Evolutionary conservation across 2,888 invertebrate genomes (phyloP).

Genomic region (Chironomus riparius): DNA sequence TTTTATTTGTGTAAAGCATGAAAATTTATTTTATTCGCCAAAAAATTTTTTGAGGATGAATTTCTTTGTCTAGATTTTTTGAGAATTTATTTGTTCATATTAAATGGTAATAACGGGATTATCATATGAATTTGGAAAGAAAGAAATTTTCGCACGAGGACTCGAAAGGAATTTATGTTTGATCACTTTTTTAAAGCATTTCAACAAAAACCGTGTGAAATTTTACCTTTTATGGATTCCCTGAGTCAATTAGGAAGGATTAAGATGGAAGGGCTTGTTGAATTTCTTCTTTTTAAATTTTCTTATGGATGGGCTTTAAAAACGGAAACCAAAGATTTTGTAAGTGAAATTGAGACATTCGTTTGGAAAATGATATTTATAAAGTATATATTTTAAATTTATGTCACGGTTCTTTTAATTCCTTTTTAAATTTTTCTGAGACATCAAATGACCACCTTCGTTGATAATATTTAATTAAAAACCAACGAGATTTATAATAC

Average conservation of each 20-base stretch:
- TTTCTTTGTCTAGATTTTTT: background rate
- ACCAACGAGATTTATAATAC: background rate
- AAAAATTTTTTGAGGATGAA: background rate
- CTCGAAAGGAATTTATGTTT: background rate
- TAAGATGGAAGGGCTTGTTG: background rate
- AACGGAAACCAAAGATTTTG: background rate
- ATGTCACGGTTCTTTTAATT: background rate
- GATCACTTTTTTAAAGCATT: background rate
- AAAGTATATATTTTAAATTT: background rate
- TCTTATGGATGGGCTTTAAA: background rate
- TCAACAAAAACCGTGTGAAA: conserved; percentile 9
- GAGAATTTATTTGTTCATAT: background rate
- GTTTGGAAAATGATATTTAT: background rate
- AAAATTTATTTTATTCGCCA: background rate
- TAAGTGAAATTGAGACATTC: background rate
- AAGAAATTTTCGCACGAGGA: conserved; percentile 1
- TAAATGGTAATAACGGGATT: conserved; percentile 3
- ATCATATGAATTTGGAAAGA: background rate
- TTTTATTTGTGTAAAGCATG: background rate
- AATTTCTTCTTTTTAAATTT: no score
- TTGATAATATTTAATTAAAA: background rate
- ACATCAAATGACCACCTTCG: background rate
- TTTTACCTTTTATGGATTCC: background rate
- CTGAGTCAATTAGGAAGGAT: conserved; percentile 1
- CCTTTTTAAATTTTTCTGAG: no score